These are phyloP conservation scores for Hippolais icterina DNA, from an alignment of 2,113 vertebrate species.

Conservation along the genomic window DNA sequence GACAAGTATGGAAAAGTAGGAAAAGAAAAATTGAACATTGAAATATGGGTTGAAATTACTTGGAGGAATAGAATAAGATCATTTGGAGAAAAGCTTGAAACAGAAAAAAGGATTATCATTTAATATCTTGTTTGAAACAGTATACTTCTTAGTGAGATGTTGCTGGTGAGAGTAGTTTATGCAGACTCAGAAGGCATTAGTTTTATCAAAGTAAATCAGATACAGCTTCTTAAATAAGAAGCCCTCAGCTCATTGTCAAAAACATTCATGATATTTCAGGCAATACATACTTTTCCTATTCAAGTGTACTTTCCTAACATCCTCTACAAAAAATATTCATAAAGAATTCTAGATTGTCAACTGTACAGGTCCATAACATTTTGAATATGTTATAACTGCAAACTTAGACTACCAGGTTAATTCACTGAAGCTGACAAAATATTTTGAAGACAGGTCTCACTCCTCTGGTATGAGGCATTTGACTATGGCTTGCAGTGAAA, in stretches of 20 bases:
- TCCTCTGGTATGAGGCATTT: background rate
- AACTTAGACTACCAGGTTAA: background rate
- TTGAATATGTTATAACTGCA: background rate
- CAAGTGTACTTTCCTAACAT: background rate
- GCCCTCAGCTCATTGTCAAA: background rate
- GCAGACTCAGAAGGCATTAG: background rate
- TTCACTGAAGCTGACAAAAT: background rate
- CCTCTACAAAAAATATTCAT: background rate
- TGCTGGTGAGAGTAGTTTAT: background rate
- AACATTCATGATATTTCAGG: background rate
- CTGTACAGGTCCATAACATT: background rate
- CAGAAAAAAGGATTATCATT: background rate
- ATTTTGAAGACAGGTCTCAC: background rate
- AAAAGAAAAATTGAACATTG: background rate
- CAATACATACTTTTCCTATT: background rate
- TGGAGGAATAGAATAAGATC: background rate
- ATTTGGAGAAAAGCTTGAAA: background rate
- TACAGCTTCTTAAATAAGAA: background rate
- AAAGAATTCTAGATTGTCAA: background rate
- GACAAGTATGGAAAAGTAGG: background rate
- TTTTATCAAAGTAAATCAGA: background rate
- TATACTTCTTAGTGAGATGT: background rate
- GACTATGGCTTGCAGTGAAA: rapidly evolving
- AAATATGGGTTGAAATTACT: background rate
- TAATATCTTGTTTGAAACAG: background rate